A percentile compares a stretch with the other conserved stretches of the same genome.
These are phyloP conservation scores for Drosophila kanapiae DNA, from an alignment of 1,140 invertebrate species.

Conservation along the genomic window DNA sequence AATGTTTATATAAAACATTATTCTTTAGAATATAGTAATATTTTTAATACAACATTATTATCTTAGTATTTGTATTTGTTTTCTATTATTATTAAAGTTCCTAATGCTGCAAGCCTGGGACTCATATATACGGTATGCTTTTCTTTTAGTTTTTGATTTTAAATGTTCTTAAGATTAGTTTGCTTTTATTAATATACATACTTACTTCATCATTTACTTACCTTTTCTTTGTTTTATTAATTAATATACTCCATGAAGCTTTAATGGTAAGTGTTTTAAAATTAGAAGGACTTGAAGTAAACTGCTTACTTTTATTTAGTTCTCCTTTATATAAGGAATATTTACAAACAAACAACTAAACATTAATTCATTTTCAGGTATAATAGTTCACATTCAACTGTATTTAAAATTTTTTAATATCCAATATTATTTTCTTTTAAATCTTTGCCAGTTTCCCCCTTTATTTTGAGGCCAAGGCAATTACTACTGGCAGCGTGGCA, in stretches of 20 bases:
- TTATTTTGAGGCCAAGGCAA: background rate
- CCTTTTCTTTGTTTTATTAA: background rate
- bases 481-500: slow-evolving; percentile 2
- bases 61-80: too few species aligned
- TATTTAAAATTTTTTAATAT: background rate
- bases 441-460: background rate
- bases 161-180: background rate
- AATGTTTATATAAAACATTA: too few species aligned
- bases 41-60: too few species aligned
- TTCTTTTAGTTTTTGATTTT: background rate
- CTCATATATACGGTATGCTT: too few species aligned
- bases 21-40: too few species aligned
- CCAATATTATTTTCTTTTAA: background rate
- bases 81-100: too few species aligned
- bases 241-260: fast-evolving
- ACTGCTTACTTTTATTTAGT: background rate
- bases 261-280: too few species aligned
- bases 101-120: too few species aligned
- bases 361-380: background rate
- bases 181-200: background rate
- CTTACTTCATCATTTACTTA: too few species aligned
- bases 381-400: background rate
- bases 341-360: background rate
- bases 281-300: too few species aligned
- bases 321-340: background rate